Evolutionary conservation across 2,113 vertebrate genomes (phyloP).

Genomic region (Microcebus ravelobensis): DNA sequence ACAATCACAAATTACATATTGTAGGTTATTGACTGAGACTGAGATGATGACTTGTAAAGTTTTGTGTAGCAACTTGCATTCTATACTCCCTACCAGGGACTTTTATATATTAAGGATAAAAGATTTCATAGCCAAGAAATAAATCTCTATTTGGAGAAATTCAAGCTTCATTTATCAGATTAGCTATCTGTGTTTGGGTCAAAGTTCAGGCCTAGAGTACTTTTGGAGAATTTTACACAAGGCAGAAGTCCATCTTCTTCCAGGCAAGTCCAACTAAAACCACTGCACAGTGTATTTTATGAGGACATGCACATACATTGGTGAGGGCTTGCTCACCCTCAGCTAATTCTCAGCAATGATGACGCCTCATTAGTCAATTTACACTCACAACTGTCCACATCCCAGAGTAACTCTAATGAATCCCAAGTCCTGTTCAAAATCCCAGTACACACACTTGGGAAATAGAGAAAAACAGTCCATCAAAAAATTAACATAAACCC

Average conservation of each 20-base stretch:
- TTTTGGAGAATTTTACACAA: not conserved
- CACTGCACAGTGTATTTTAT: not conserved
- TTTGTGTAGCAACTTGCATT: not conserved
- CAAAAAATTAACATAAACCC: not conserved
- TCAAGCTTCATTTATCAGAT: not conserved
- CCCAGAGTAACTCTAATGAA: not conserved
- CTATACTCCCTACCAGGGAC: not conserved
- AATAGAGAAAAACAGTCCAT: not conserved
- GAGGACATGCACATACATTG: not conserved
- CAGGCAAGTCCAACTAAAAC: not conserved
- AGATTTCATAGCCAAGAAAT: not conserved
- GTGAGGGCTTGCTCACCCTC: not conserved
- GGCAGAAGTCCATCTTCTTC: not conserved
- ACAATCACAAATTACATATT: not conserved
- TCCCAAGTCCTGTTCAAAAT: not conserved
- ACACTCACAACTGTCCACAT: not conserved
- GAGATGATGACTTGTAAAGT: not conserved
- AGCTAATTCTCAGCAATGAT: not conserved
- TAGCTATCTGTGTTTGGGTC: not conserved
- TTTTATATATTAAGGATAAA: not conserved
- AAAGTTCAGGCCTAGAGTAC: not conserved
- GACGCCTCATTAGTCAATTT: not conserved
- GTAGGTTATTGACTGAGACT: not conserved
- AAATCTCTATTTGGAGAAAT: not conserved
- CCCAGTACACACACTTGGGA: not conserved